phyloP scores from a whole-genome alignment of 2,113 vertebrate genomes.

The Upupa epops region DNA sequence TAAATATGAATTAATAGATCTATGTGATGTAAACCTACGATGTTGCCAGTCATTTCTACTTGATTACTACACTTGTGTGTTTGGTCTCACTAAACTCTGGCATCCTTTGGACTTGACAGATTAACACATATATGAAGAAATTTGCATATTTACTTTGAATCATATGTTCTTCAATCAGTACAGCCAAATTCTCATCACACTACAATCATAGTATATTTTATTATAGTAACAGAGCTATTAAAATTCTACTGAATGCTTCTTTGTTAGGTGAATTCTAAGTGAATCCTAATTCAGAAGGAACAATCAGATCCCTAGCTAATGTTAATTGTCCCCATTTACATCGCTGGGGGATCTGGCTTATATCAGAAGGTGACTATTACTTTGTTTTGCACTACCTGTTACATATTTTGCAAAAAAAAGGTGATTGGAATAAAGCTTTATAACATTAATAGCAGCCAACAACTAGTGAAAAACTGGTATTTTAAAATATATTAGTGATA shows the following conservation, averaged over 20 bases:
- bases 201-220: conserved; percentile 12
- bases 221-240: conserved; percentile 60
- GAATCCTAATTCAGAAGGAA: conserved; percentile 17
- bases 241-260: background rate
- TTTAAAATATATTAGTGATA: background rate
- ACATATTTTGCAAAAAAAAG: background rate
- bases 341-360: background rate
- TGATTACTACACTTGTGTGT: background rate
- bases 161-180: conserved; percentile 40
- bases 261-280: conserved; percentile 47
- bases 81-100: conserved; percentile 27
- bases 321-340: background rate
- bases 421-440: background rate
- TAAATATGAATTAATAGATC: background rate
- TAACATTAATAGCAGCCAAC: background rate
- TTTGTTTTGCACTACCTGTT: background rate
- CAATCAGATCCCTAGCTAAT: background rate
- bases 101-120: conserved; percentile 58
- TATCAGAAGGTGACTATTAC: background rate
- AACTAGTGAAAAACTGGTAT: background rate
- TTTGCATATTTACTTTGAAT: conserved; percentile 69
- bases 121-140: conserved; percentile 64
- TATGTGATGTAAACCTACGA: background rate
- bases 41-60: background rate
- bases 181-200: conserved; percentile 52